phyloP scores from a whole-genome alignment of 1,140 invertebrate species.

The Vanessa tameamea region DNA sequence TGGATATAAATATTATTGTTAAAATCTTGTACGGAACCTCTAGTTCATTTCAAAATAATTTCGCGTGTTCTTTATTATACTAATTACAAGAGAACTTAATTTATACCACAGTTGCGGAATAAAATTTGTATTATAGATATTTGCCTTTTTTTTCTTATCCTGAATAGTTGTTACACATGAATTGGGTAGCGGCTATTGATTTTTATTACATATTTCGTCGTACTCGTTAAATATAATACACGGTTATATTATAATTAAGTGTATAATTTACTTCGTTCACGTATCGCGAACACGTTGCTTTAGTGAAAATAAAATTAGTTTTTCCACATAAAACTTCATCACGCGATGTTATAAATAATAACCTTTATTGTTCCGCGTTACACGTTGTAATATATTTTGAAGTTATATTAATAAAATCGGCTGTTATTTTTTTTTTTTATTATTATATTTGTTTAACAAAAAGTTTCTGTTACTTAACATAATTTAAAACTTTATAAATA shows the following conservation, averaged over 20 bases:
- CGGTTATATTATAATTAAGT: slow-evolving; percentile 58
- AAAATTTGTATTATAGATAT: not conserved
- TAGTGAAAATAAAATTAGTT: slow-evolving; percentile 69
- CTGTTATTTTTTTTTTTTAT: slow-evolving; percentile 9
- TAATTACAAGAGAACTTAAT: too few species aligned
- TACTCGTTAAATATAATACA: slow-evolving; percentile 57
- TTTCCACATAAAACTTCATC: slow-evolving; percentile 52
- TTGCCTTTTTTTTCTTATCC: slow-evolving; percentile 23
- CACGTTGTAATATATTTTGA: slow-evolving; percentile 35
- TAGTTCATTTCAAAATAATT: too few species aligned
- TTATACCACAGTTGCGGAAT: too few species aligned
- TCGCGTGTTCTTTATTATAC: too few species aligned
- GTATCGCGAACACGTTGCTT: slow-evolving; percentile 68
- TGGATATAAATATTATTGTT: too few species aligned
- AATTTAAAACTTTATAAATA: not conserved
- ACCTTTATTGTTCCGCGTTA: slow-evolving; percentile 60
- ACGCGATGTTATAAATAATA: slow-evolving; percentile 62
- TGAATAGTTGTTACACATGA: slow-evolving; percentile 32
- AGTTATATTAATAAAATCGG: slow-evolving; percentile 19
- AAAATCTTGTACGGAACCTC: too few species aligned
- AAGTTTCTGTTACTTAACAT: not conserved
- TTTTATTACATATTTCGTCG: slow-evolving; percentile 49
- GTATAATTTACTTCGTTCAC: slow-evolving; percentile 63
- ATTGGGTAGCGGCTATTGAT: slow-evolving; percentile 47
- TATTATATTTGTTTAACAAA: slow-evolving; percentile 7